A percentile compares a stretch with the other conserved stretches of the same genome.
Conservation (phyloP, 2,113 vertebrate species). For the Neogobius melanostomus region DNA sequence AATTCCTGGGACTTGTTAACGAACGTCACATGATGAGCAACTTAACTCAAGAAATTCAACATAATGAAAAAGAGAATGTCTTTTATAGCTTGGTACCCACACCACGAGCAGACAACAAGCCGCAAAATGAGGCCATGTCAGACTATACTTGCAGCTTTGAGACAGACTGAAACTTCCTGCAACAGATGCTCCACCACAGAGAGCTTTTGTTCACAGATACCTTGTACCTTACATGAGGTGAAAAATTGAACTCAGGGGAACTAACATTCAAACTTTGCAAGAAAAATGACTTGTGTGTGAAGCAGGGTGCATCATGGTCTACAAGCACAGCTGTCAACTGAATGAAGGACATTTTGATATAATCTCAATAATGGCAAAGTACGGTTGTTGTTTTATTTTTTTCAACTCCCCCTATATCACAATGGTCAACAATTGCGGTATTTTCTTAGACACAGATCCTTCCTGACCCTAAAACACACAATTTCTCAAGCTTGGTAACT, state of each 20-base stretch:
- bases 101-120: neutral
- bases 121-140: neutral
- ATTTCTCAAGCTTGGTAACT: neutral
- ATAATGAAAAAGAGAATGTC: too few species aligned
- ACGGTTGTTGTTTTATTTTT: too few species aligned
- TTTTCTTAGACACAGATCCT: neutral
- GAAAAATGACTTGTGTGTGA: too few species aligned
- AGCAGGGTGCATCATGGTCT: too few species aligned
- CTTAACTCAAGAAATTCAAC: neutral
- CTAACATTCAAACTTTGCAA: too few species aligned
- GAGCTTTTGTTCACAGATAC: neutral
- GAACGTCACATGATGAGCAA: neutral
- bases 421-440: too few species aligned
- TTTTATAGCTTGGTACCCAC: neutral
- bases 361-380: too few species aligned
- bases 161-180: neutral
- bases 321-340: too few species aligned
- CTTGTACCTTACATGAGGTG: too few species aligned
- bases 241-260: too few species aligned
- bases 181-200: neutral
- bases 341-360: too few species aligned
- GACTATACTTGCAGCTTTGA: neutral
- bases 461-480: neutral
- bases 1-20: slow-evolving; percentile 1
- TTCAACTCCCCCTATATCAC: too few species aligned